Percentiles rank a stretch among this genome's conserved stretches.
phyloP scores from a whole-genome alignment of 1,140 invertebrate species.

The Chelonus insularis region DNA sequence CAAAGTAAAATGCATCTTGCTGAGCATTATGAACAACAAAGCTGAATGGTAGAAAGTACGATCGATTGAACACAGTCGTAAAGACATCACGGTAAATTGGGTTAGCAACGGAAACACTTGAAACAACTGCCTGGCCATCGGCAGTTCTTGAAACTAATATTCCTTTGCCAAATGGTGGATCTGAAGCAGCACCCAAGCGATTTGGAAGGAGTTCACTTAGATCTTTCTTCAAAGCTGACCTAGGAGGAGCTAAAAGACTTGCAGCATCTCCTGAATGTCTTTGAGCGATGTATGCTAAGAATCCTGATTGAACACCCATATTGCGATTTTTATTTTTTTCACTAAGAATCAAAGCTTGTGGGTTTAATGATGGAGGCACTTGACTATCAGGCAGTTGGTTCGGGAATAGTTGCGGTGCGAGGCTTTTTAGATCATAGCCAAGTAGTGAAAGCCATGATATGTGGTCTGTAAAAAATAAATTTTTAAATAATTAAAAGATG shows the following conservation, averaged over 20 bases:
- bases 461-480: conserved; percentile 68
- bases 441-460: conserved; percentile 80
- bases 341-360: conserved; percentile 65
- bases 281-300: conserved; percentile 75
- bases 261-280: conserved; percentile 73
- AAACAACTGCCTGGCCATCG: conserved; percentile 80
- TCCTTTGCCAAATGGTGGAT: conserved; percentile 87
- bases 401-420: conserved; percentile 82
- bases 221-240: conserved; percentile 75
- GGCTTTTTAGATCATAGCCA: conserved; percentile 82
- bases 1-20: conserved; percentile 93
- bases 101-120: conserved; percentile 83
- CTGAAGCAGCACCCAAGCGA: conserved; percentile 74
- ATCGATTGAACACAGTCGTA: conserved; percentile 91
- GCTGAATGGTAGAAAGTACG: conserved; percentile 83
- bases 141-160: conserved; percentile 82
- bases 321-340: conserved; percentile 57
- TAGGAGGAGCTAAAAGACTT: conserved; percentile 71
- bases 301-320: conserved; percentile 74
- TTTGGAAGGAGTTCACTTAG: conserved; percentile 71
- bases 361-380: conserved; percentile 64
- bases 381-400: conserved; percentile 66
- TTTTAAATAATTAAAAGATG: not conserved
- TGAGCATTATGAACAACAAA: conserved; percentile 86
- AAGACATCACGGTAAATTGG: conserved; percentile 89